A percentile compares a stretch with the other conserved stretches of the same genome.
Conservation (phyloP, 2,888 invertebrate genomes). For the Blomia tropicalis region DNA sequence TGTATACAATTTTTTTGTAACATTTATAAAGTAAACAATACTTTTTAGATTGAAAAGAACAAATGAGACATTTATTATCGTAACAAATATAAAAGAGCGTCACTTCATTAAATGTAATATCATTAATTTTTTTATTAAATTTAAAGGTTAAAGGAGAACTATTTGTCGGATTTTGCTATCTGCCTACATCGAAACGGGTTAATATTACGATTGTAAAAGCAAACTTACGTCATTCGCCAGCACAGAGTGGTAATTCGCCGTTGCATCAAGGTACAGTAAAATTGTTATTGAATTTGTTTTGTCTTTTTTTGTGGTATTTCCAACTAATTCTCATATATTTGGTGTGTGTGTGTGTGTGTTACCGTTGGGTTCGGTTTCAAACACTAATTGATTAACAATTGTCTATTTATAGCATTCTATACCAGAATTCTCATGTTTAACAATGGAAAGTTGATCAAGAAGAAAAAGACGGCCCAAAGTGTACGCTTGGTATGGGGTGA, state of each 20-base stretch:
- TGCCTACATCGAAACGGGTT: constrained; percentile 23
- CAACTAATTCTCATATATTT: too few species aligned
- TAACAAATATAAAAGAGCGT: neutral
- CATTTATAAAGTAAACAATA: too few species aligned
- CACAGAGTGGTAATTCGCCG: neutral
- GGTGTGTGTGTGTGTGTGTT: too few species aligned
- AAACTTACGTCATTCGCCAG: neutral
- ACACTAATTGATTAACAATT: too few species aligned
- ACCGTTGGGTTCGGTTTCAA: too few species aligned
- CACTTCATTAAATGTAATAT: neutral
- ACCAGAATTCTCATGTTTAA: constrained; percentile 22
- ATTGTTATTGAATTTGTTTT: neutral
- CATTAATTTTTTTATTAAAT: neutral
- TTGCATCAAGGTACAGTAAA: neutral
- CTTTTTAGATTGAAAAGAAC: too few species aligned
- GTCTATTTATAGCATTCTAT: constrained; percentile 25
- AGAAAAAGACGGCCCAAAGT: constrained; percentile 25
- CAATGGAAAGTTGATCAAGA: constrained; percentile 26
- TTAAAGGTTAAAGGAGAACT: neutral
- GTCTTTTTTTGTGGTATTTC: too few species aligned
- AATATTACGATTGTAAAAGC: constrained; percentile 23
- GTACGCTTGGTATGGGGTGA: constrained; percentile 22
- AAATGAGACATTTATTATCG: too few species aligned
- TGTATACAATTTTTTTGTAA: too few species aligned
- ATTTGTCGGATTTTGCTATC: constrained; percentile 21